Percentiles rank a stretch among this genome's conserved stretches.
Conservation (phyloP, 2,113 vertebrate genomes). For the Gymnorhina tibicen region DNA sequence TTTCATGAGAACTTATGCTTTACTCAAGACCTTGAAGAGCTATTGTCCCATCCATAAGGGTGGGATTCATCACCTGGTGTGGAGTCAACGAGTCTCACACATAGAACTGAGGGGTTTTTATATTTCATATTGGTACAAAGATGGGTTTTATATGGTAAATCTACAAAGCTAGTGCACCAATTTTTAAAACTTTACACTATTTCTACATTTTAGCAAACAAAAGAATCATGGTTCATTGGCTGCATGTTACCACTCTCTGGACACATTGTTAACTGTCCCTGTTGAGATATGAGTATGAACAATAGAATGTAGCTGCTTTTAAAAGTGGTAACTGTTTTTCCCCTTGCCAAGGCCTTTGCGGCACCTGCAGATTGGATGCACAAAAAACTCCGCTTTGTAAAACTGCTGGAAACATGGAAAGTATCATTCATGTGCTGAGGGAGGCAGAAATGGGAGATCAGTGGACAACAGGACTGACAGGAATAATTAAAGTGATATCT, state of each 20-base stretch:
- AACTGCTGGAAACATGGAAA: not conserved
- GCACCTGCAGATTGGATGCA: slow-evolving; percentile 67
- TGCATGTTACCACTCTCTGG: too few relatives aligned
- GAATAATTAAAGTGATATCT: slow-evolving; percentile 22
- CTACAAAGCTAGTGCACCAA: rapidly evolving
- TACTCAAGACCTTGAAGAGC: slow-evolving; percentile 78
- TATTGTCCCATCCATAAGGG: rapidly evolving
- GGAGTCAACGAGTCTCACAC: not conserved
- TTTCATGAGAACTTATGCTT: slow-evolving; percentile 76
- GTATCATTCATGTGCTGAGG: not conserved
- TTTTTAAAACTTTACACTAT: not conserved
- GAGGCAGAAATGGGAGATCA: not conserved
- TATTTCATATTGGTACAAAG: not conserved
- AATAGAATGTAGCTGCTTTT: slow-evolving; percentile 78
- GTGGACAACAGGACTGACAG: not conserved
- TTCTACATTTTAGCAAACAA: not conserved
- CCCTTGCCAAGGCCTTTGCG: slow-evolving; percentile 65
- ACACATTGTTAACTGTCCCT: too few relatives aligned
- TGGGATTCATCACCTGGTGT: not conserved
- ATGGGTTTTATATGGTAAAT: not conserved
- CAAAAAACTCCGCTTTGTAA: not conserved
- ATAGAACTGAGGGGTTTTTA: rapidly evolving
- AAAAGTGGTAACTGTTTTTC: slow-evolving; percentile 46
- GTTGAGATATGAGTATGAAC: slow-evolving; percentile 58
- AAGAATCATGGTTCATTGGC: not conserved